Conservation (phyloP, 35 echinoderm and acorn worm species). For the Apostichopus californicus region DNA sequence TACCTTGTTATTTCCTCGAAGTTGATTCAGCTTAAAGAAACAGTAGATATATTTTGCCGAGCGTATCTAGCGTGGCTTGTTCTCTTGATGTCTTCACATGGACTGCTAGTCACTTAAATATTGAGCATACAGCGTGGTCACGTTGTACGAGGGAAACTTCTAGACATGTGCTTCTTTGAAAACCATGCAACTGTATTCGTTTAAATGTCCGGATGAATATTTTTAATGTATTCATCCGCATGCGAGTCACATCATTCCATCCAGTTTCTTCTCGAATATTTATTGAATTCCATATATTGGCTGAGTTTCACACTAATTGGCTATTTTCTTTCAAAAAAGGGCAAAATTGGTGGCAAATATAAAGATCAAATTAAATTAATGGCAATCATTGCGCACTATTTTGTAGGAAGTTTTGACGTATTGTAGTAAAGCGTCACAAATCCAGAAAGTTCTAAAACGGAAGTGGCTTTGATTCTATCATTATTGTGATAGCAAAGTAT, state of each 20-base stretch:
- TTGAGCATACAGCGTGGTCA: not conserved
- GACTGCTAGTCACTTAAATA: not conserved
- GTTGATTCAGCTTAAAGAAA: no score
- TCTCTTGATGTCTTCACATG: not conserved
- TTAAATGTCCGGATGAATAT: conserved; percentile 2
- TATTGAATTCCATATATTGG: no score
- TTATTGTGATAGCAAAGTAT: not conserved
- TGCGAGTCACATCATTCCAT: no score
- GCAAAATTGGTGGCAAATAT: not conserved
- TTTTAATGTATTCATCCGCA: conserved; percentile 22
- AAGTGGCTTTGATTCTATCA: conserved; percentile 7
- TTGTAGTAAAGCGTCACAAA: not conserved
- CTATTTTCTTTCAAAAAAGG: not conserved
- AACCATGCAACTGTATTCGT: not conserved
- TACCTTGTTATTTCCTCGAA: no score
- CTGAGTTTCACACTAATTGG: no score
- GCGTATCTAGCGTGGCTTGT: not conserved
- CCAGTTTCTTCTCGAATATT: no score
- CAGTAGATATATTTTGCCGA: not conserved
- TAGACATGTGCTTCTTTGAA: conserved; percentile 37
- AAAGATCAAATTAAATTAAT: no score
- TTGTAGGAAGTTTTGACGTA: not conserved
- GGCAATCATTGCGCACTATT: not conserved
- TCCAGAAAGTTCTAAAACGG: conserved; percentile 6
- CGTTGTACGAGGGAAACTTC: not conserved